Conservation (phyloP, 2,888 invertebrate genomes). For the Venusia cambrica region DNA sequence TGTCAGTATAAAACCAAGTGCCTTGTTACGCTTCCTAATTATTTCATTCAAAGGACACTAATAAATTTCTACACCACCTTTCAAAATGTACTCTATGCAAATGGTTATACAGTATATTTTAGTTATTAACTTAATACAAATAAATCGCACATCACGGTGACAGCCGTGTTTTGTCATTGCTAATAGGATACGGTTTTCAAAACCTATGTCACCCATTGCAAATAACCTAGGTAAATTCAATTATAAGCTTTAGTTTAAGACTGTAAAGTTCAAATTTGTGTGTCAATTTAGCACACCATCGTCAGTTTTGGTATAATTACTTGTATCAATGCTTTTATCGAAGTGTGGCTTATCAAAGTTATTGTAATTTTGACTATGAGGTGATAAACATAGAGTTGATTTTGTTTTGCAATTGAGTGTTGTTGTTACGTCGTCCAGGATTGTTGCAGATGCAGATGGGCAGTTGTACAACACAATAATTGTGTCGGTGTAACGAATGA, state of each 20-base stretch:
- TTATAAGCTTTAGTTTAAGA: conserved; percentile 28
- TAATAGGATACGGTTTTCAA: conserved; percentile 66
- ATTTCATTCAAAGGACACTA: conserved; percentile 51
- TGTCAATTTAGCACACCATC: no score
- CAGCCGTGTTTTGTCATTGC: conserved; percentile 72
- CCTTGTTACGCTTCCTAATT: conserved; percentile 61
- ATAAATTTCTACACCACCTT: no score
- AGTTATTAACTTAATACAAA: no score
- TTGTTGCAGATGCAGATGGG: conserved; percentile 44
- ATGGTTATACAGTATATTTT: no score
- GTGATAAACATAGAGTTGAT: not conserved
- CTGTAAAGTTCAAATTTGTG: no score
- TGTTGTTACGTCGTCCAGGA: conserved; percentile 11
- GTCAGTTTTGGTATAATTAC: no score
- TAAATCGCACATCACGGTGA: conserved; percentile 69
- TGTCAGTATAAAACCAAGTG: conserved; percentile 31
- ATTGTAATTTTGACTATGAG: conserved; percentile 5
- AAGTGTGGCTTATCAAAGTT: not conserved
- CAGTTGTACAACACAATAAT: conserved; percentile 62
- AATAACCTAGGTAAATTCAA: conserved; percentile 13
- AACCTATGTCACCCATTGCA: conserved; percentile 49
- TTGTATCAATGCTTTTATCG: conserved; percentile 8
- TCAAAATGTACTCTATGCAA: no score
- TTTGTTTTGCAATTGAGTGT: conserved; percentile 3
- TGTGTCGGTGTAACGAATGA: conserved; percentile 56